Conservation (phyloP, 2,113 vertebrate genomes). For the Proterorhinus semilunaris region DNA sequence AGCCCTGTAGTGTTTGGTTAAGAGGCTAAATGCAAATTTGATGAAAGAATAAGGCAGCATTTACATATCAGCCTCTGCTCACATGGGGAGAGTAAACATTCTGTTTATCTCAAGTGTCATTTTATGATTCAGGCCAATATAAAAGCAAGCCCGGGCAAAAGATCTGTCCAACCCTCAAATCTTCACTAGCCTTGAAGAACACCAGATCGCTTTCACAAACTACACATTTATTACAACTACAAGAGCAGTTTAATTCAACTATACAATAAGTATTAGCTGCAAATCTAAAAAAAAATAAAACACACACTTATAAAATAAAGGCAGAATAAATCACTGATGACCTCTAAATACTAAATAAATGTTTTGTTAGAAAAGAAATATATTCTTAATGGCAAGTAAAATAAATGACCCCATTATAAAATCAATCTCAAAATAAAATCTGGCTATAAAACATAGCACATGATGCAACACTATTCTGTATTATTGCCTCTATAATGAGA, state of each 20-base stretch:
- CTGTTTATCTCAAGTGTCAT: slow-evolving; percentile 99
- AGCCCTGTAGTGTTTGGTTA: slow-evolving; percentile 97
- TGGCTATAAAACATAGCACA: neutral
- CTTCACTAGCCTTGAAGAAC: slow-evolving; percentile 73
- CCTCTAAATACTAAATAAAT: neutral
- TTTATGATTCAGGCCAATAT: slow-evolving; percentile 99
- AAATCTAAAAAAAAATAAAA: neutral
- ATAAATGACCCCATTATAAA: slow-evolving; percentile 3
- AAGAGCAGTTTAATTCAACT: neutral
- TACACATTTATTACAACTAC: neutral
- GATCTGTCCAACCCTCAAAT: slow-evolving; percentile 86
- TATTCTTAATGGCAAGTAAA: neutral
- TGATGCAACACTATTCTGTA: neutral
- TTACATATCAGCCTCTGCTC: slow-evolving; percentile 99
- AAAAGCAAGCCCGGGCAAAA: slow-evolving; percentile 92
- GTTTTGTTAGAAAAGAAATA: neutral
- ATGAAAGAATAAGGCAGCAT: slow-evolving; percentile 99
- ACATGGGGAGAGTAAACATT: slow-evolving; percentile 99
- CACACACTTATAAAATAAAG: neutral
- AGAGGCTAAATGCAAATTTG: slow-evolving; percentile 99
- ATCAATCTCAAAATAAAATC: neutral
- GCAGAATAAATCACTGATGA: neutral
- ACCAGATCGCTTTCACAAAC: slow-evolving; percentile 55
- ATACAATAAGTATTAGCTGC: neutral
- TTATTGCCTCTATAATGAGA: neutral